These are phyloP conservation scores for Crepidodera aurea DNA, from an alignment of 2,888 invertebrate species.

Conservation along the genomic window DNA sequence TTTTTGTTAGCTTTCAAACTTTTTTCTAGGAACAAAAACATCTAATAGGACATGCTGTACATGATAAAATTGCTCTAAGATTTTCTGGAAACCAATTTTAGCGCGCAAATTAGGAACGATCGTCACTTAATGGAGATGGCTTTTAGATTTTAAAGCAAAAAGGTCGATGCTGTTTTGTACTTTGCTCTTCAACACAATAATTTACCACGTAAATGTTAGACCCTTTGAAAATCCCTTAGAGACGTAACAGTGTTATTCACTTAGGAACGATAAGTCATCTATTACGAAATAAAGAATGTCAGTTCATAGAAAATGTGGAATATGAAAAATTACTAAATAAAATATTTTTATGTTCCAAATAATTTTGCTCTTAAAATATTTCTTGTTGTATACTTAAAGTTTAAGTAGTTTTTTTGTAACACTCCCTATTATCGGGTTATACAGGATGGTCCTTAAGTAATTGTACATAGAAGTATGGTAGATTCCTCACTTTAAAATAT, in stretches of 20 bases:
- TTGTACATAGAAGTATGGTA: no score
- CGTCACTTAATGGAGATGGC: neutral
- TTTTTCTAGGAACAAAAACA: neutral
- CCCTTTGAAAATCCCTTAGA: neutral
- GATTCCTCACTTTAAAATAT: no score
- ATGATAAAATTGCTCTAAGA: neutral
- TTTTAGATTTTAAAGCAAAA: conserved; percentile 5
- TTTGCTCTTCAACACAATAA: neutral
- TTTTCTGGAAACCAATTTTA: neutral
- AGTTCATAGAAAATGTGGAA: no score
- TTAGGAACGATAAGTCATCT: neutral
- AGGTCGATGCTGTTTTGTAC: neutral
- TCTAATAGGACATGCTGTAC: neutral
- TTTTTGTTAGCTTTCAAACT: no score
- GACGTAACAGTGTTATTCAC: neutral
- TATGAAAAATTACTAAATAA: no score
- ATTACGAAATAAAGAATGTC: no score
- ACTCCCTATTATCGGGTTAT: no score
- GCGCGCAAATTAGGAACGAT: neutral
- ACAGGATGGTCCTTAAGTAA: no score
- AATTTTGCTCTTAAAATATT: no score
- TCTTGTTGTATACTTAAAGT: no score
- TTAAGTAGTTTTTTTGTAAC: no score
- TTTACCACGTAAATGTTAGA: neutral
- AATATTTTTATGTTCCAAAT: no score